Evolutionary conservation across 1,140 invertebrate genomes (phyloP).

Genomic region (Agrypnia vestita): DNA sequence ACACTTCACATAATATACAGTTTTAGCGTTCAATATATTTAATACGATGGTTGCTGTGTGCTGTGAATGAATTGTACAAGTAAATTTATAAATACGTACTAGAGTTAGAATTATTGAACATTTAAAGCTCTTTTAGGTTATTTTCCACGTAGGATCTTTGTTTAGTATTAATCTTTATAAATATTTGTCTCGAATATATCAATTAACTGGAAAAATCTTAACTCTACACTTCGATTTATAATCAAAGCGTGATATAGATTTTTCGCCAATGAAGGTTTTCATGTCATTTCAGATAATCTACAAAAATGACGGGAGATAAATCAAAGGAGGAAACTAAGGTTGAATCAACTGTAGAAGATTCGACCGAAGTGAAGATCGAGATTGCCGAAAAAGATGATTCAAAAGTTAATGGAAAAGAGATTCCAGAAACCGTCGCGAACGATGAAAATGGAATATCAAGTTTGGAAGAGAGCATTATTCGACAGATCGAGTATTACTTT

Average conservation of each 20-base stretch:
- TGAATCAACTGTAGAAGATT: background rate
- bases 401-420: slow-evolving; percentile 19
- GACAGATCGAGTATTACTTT: slow-evolving; percentile 80
- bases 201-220: too few relatives aligned
- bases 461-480: slow-evolving; percentile 75
- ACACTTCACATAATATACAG: too few relatives aligned
- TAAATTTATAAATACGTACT: too few relatives aligned
- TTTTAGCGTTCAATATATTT: too few relatives aligned
- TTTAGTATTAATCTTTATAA: too few relatives aligned
- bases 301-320: slow-evolving; percentile 20
- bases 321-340: background rate
- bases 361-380: background rate
- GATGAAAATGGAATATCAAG: slow-evolving; percentile 64
- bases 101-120: too few relatives aligned
- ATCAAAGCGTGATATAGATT: background rate
- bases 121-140: too few relatives aligned
- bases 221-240: too few relatives aligned
- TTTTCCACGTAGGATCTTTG: too few relatives aligned
- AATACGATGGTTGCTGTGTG: too few relatives aligned
- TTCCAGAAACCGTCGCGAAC: slow-evolving; percentile 19
- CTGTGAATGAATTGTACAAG: too few relatives aligned
- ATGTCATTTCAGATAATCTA: background rate
- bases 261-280: background rate
- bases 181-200: too few relatives aligned
- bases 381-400: background rate